These are phyloP conservation scores for Cichlasoma orientale DNA, from an alignment of 2,797 vertebrate genomes.

Conservation along the genomic window DNA sequence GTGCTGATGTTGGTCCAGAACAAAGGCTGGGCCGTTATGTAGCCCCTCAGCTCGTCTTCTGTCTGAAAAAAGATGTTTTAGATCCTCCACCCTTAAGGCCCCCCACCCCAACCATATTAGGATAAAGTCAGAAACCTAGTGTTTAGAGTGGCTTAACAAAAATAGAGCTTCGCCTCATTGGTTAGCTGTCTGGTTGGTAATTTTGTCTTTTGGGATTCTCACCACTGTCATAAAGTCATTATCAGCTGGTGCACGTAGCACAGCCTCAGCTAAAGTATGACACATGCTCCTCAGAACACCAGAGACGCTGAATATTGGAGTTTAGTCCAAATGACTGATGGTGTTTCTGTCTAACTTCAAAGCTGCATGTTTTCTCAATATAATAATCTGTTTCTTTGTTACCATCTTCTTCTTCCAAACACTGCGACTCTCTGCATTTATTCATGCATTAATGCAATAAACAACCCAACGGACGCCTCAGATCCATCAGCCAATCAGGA, in stretches of 20 bases:
- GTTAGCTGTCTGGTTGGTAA: neutral
- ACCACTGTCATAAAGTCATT: too few species aligned
- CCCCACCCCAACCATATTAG: too few species aligned
- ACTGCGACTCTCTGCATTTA: neutral
- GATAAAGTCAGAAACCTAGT: too few species aligned
- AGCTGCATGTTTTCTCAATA: neutral
- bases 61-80: too few species aligned
- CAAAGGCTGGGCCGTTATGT: rapidly evolving
- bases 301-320: neutral
- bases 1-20: neutral
- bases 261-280: rapidly evolving
- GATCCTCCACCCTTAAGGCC: too few species aligned
- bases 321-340: neutral
- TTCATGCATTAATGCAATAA: neutral
- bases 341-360: too few species aligned
- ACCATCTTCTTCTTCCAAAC: neutral
- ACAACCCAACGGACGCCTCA: neutral
- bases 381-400: neutral
- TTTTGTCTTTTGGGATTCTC: neutral
- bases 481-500: neutral
- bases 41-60: too few species aligned
- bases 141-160: too few species aligned
- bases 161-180: neutral
- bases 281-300: neutral
- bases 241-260: neutral